Evolutionary conservation across 2,888 invertebrate genomes (phyloP).

Genomic region (Chrysina gloriosa): DNA sequence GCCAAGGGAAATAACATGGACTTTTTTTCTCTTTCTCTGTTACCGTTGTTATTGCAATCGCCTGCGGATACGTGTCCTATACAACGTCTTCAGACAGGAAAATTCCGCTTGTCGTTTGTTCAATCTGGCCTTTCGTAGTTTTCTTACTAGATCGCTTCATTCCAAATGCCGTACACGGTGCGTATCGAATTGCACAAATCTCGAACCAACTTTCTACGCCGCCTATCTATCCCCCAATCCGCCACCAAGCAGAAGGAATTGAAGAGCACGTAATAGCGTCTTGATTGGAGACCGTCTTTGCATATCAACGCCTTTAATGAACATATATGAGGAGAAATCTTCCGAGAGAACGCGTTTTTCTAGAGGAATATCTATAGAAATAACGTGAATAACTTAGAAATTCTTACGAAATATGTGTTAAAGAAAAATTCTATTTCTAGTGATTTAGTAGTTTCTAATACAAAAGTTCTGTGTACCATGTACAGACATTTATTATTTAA

Average conservation of each 20-base stretch:
- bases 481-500: no score
- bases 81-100: constrained; percentile 2
- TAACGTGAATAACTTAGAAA: background rate
- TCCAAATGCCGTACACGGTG: constrained; percentile 37
- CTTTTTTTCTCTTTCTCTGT: background rate
- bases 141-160: constrained; percentile 20
- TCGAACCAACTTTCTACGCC: constrained; percentile 7
- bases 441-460: no score
- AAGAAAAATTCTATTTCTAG: no score
- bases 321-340: constrained; percentile 13
- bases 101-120: constrained; percentile 23
- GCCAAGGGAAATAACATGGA: constrained; percentile 3
- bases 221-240: background rate
- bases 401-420: no score
- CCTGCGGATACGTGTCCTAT: constrained; percentile 1
- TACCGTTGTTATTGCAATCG: constrained; percentile 16
- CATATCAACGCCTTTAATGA: constrained; percentile 33
- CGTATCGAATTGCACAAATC: constrained; percentile 38
- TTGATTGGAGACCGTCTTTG: constrained; percentile 34
- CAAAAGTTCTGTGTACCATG: no score
- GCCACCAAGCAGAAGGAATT: constrained; percentile 1
- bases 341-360: background rate
- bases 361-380: background rate
- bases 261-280: constrained; percentile 15
- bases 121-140: background rate